Evolutionary conservation across 1,140 invertebrate genomes (phyloP).

Genomic region (Anastrepha obliqua): DNA sequence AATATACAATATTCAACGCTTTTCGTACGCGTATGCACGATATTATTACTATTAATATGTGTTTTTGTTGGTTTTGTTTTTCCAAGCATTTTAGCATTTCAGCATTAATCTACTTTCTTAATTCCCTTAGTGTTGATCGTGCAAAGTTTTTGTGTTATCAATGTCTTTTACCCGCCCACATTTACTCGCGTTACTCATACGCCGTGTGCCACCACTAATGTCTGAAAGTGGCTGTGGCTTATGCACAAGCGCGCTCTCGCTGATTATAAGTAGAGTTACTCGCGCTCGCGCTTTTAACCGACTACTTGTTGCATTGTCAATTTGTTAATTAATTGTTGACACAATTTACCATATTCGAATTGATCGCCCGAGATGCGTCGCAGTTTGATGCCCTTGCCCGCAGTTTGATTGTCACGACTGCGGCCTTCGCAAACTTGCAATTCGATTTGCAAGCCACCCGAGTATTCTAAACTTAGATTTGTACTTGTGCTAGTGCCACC

Average conservation of each 20-base stretch:
- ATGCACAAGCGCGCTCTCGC: neutral
- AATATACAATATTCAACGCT: neutral
- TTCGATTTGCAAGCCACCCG: slow-evolving; percentile 91
- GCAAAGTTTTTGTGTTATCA: neutral
- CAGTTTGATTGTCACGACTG: slow-evolving; percentile 78
- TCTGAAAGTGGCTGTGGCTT: neutral
- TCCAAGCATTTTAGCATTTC: too few relatives aligned
- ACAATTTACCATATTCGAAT: slow-evolving; percentile 91
- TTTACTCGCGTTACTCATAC: neutral
- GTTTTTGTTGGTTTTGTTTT: neutral
- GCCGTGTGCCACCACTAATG: neutral
- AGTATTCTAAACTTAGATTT: slow-evolving; percentile 84
- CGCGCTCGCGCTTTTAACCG: slow-evolving; percentile 57
- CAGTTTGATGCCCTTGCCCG: slow-evolving; percentile 88
- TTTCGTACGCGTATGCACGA: neutral
- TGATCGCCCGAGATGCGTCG: slow-evolving; percentile 93
- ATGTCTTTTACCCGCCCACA: slow-evolving; percentile 7
- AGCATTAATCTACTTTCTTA: neutral
- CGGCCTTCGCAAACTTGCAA: slow-evolving; percentile 87
- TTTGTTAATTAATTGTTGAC: slow-evolving; percentile 91
- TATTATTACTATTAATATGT: neutral
- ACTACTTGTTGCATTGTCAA: slow-evolving; percentile 82
- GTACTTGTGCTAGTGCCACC: slow-evolving; percentile 68
- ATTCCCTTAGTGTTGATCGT: neutral
- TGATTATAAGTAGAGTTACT: neutral